Conservation (phyloP, 2,113 vertebrate species). For the Sinocyclocheilus rhinocerous region DNA sequence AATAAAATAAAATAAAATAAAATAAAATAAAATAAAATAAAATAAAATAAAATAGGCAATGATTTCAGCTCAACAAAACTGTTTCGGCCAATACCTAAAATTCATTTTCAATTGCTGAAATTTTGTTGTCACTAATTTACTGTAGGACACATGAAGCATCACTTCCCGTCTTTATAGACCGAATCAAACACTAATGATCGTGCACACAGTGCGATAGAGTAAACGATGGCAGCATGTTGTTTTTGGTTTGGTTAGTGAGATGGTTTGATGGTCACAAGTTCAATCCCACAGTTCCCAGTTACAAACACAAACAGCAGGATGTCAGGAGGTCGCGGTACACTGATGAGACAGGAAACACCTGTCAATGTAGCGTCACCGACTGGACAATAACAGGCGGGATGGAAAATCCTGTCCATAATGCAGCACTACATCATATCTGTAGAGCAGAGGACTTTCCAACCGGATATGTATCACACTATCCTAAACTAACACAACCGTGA, state of each 20-base stretch:
- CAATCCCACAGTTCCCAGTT: slow-evolving; percentile 39
- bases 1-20: no score
- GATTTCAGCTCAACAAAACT: no score
- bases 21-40: no score
- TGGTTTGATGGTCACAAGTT: slow-evolving; percentile 18
- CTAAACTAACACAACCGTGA: neutral
- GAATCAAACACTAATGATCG: neutral
- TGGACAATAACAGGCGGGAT: slow-evolving; percentile 70
- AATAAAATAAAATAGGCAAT: no score
- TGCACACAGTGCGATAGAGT: neutral
- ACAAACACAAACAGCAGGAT: slow-evolving; percentile 66
- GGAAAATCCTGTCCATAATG: slow-evolving; percentile 69
- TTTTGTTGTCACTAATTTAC: neutral
- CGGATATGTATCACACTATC: slow-evolving; percentile 16
- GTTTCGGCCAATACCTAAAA: no score
- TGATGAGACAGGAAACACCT: slow-evolving; percentile 77
- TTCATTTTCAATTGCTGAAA: neutral
- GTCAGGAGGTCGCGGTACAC: slow-evolving; percentile 69
- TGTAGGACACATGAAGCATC: neutral
- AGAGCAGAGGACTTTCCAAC: slow-evolving; percentile 4
- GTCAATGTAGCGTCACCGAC: slow-evolving; percentile 68
- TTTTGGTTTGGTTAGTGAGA: slow-evolving; percentile 41
- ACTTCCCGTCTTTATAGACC: neutral
- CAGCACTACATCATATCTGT: neutral
- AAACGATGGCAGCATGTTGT: neutral